Base-by-base conservation (phyloP, 2,113 vertebrate genomes). In the Eidolon helvum region DNA sequence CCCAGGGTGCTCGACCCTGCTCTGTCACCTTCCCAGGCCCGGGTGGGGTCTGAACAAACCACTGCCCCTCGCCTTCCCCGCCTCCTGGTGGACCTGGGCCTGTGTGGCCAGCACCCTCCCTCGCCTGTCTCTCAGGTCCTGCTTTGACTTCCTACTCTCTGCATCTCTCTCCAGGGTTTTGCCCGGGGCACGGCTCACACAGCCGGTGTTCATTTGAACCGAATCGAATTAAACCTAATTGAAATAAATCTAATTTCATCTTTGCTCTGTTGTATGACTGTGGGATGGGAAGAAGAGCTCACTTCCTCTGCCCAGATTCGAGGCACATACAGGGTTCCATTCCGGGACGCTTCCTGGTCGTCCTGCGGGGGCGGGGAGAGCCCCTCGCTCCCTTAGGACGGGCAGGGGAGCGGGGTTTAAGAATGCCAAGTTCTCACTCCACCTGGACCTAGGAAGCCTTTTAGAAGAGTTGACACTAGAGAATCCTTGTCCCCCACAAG, bases 401-500 rank as follows among this genome's bases (percentile, higher is more conserved):
- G 86, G 65, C 30, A 9, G 53, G 86, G 68, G n/a, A 2, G 10
- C 0, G 14, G 77, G 71, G 24, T 40, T 74, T 33, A 74, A 40
- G 72, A 78, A 45, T 30, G 26, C 2, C 1, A 8, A 0, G 3
- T 71, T 45, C 53, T 66, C 35, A 14, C 45, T 63, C 59, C 38
- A 95, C 95, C 93, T 95, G 87, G 63, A 8, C 68, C 78, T 55
- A 57, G 63, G 63, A 63, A 85, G 40, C 24, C 61, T 94, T 93
- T 85, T 87, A 19, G 40, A 87, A 87, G 78, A 26, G 33, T 71
- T 71, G 91, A 97, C 65, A 87, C 79, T 61, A 61, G 88, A 96
- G 93, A 85, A 87, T 97, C 93, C 83, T 68, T 63, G 87, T 33
- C 71, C 79, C 43, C 74, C 43, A 75, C 65, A 75, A 90, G 71